These are phyloP conservation scores for Ericerus pela DNA, from an alignment of 1,140 invertebrate genomes.

Conservation along the genomic window DNA sequence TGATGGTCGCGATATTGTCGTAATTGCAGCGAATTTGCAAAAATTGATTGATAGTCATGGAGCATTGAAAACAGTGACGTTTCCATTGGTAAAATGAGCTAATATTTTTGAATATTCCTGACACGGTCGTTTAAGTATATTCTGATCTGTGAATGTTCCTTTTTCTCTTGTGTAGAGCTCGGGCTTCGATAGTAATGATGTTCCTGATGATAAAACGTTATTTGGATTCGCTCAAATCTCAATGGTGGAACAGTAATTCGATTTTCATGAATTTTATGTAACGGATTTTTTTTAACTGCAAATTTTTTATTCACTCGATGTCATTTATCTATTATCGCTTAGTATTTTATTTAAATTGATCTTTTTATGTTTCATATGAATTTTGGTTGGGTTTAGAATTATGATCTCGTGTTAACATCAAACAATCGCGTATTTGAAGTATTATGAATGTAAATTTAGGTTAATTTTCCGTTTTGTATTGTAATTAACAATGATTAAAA, in stretches of 20 bases:
- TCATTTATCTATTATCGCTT: neutral
- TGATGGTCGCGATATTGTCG: constrained; percentile 74
- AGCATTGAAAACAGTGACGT: constrained; percentile 58
- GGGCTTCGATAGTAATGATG: constrained; percentile 60
- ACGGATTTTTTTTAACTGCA: neutral
- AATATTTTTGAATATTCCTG: neutral
- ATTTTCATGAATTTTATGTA: neutral
- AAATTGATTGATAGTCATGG: constrained; percentile 63
- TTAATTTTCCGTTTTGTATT: too few relatives aligned
- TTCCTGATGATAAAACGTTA: constrained; percentile 81
- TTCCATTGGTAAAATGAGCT: constrained; percentile 68
- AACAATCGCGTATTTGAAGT: too few relatives aligned
- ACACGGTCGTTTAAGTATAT: neutral
- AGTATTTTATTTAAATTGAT: neutral
- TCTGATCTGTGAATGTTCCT: neutral
- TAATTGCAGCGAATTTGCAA: constrained; percentile 81
- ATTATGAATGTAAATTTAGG: too few relatives aligned
- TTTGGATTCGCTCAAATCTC: constrained; percentile 95
- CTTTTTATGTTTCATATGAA: too few relatives aligned
- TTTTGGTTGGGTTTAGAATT: too few relatives aligned
- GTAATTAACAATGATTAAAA: too few relatives aligned
- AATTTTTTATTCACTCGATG: constrained; percentile 5
- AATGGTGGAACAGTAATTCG: constrained; percentile 49
- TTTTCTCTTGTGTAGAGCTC: constrained; percentile 47
- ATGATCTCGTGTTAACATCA: too few relatives aligned